Base-by-base conservation (phyloP, 2,797 vertebrate species). In the Chiloscyllium punctatum region DNA sequence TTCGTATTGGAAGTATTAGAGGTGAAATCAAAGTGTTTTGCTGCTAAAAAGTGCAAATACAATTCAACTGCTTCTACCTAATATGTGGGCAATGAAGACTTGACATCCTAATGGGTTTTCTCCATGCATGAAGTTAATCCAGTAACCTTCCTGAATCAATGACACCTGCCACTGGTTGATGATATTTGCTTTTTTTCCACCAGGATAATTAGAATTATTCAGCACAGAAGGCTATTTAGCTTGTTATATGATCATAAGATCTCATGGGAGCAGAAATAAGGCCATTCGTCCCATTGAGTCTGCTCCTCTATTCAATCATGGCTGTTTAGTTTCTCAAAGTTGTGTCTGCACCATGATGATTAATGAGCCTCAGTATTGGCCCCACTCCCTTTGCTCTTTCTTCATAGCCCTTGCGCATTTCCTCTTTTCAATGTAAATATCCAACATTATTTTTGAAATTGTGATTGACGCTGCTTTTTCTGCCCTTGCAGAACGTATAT, bases 1-100 rank as follows among this genome's bases (percentile, higher is more conserved):
- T 25, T 74, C 42, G 77, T 95, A 74, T 53, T 92, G 71, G 18
- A 94, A 94, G 21, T 71, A 9, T n/a, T 30, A 30, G n/a, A 94
- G 62, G 66, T 94, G 92, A 94, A 94, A 13, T 71, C 92, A 71
- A 94, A 71, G 92, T 27, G 68, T 69, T 48, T 11, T 94, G 37
- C 7, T 71, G 68, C 66, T 30, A 68, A 2, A 6, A 71, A 94
- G 5, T 95, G 27, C 71, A 95, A 72, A 74, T 95, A 33, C 71
- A 53, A 94, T 72, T 18, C 42, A 74, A 53, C 71, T 77, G 48
- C 48, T 95, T 74, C n/a, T 51, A 53, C 27, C 48, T 18, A 51
- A 21, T 77, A 74, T 51, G 48, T 53, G 48, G 42, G 51, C 25
- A 21, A 42, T 37, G 27, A 95, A 95, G 71, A 53, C 71, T 68